phyloP scores from a whole-genome alignment of 2,888 invertebrate species.

The Trichogramma evanescens region DNA sequence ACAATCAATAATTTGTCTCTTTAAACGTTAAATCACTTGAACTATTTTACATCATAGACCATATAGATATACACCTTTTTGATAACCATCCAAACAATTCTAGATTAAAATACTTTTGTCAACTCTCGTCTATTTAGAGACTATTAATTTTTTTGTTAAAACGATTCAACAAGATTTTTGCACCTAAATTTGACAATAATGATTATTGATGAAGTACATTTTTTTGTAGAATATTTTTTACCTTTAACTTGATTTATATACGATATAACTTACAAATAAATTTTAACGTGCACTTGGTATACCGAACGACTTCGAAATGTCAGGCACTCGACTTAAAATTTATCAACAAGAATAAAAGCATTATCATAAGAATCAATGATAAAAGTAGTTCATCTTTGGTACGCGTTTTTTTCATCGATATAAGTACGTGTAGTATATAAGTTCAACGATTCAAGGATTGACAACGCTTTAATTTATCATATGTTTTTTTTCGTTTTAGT shows the following conservation, averaged over 20 bases:
- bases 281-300: constrained; percentile 26
- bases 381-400: constrained; percentile 36
- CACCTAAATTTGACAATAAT: constrained; percentile 2
- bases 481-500: no score
- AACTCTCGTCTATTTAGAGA: background rate
- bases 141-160: background rate
- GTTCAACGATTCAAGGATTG: no score
- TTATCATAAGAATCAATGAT: constrained; percentile 27
- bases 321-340: constrained; percentile 43
- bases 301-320: constrained; percentile 33
- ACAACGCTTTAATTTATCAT: no score
- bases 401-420: constrained; percentile 28
- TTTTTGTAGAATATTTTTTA: background rate
- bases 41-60: background rate
- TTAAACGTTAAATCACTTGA: background rate
- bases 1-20: constrained; percentile 1
- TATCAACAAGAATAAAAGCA: constrained; percentile 35
- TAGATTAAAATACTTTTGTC: background rate
- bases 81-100: background rate
- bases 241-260: background rate
- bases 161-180: constrained; percentile 3
- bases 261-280: background rate
- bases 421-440: no score
- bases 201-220: background rate
- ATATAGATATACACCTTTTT: background rate